phyloP scores from a whole-genome alignment of 1,140 invertebrate genomes.

The Megathymus violae region DNA sequence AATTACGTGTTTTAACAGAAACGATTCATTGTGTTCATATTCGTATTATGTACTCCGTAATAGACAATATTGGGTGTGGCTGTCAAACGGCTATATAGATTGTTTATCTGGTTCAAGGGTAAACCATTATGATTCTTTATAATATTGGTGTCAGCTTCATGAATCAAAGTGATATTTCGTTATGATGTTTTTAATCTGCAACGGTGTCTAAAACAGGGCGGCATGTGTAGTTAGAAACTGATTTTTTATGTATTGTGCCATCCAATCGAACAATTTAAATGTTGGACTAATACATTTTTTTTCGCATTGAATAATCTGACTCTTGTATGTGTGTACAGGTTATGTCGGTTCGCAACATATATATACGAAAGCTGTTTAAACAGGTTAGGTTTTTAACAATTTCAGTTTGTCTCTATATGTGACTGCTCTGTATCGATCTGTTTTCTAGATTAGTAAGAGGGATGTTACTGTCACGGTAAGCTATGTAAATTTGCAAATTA shows the following conservation, averaged over 20 bases:
- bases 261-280: too few species aligned
- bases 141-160: conserved; percentile 11
- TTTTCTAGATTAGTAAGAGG: conserved; percentile 26
- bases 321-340: not conserved
- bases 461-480: conserved; percentile 23
- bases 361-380: not conserved
- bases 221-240: not conserved
- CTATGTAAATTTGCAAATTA: conserved; percentile 69
- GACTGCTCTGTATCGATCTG: conserved; percentile 32
- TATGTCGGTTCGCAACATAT: not conserved
- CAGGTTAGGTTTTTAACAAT: not conserved
- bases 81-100: conserved; percentile 28
- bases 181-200: not conserved
- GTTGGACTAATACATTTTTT: too few species aligned
- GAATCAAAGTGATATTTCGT: not conserved
- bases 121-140: conserved; percentile 8
- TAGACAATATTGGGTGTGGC: conserved; percentile 21
- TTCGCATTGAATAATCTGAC: too few species aligned
- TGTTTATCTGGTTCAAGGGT: conserved; percentile 8
- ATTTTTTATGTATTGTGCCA: not conserved
- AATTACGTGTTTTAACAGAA: too few species aligned
- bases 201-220: not conserved
- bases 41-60: too few species aligned
- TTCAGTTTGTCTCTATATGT: not conserved
- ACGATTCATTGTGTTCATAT: conserved; percentile 20